Base-by-base conservation (phyloP, 2,888 invertebrate species). In the Strigamia transsilvanica region DNA sequence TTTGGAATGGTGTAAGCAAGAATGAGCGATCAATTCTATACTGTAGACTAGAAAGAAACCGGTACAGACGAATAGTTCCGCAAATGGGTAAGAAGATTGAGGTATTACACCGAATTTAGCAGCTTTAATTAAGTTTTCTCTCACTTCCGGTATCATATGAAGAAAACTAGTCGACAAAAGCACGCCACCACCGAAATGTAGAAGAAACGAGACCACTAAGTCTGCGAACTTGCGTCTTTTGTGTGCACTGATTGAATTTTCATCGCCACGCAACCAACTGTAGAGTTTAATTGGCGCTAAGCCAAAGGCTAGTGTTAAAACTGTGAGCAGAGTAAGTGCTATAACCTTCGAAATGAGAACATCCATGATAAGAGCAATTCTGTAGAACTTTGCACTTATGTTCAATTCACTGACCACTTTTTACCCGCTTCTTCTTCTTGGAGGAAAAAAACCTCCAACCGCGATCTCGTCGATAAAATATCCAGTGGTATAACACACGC, bases 131-230 rank as follows among this genome's bases (percentile, higher is more conserved):
- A 94, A 90, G 82, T 91, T 91, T 85, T 94, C 93, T 12, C 91
- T 88, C 0, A 95, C 93, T 89, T 95, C 95, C 0, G 95, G 95
- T 82, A 94, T 88, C 85, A 95, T 89, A 86, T 95, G 95, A 84
- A 94, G 88, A 86, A 95, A 94, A 5, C 94, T 94, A 2, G 95
- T 95, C 84, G 93, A 92, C 56, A 95, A 88, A 21, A 95, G 89
- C 0, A 95, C 94, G 12, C 95, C 95, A n/a, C 94, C 95, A 18
- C 94, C 95, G 84, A 94, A 93, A n/a, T 93, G 92, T 27, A 95
- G 89, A 32, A 94, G 87, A 21, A 92, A 88, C 85, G 91, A 94
- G 0, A 93, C 89, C 2, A 94, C 87, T 0, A 83, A 80, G 23
- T 86, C 86, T 15, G 77, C 81, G 66, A 42, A 41, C 66, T 80